Evolutionary conservation across 2,888 invertebrate genomes (phyloP).

Genomic region (Caenorhabditis afra): DNA sequence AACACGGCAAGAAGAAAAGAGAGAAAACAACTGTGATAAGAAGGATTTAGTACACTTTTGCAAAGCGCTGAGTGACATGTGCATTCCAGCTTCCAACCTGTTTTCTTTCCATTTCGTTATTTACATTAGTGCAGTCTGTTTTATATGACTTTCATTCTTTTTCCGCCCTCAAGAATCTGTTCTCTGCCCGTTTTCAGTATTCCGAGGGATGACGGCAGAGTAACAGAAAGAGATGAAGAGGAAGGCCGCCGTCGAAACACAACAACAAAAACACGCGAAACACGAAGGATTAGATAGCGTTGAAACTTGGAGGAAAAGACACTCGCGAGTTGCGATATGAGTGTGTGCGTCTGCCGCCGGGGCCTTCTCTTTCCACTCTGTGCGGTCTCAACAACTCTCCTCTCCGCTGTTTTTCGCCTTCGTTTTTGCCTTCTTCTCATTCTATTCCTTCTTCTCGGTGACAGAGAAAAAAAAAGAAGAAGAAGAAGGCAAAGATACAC

Average conservation of each 20-base stretch:
- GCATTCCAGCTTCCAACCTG: background rate
- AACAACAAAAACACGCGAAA: constrained; percentile 37
- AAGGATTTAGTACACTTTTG: background rate
- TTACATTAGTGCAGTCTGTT: background rate
- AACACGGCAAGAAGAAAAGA: background rate
- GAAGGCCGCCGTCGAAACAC: background rate
- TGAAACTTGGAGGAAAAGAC: constrained; percentile 20
- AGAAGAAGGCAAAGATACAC: too few relatives aligned
- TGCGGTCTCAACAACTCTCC: constrained; percentile 51
- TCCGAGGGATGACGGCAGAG: background rate
- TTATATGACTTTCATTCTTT: background rate
- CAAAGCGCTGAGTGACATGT: background rate
- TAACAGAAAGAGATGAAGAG: constrained; percentile 6
- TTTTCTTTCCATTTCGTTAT: background rate
- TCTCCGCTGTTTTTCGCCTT: constrained; percentile 34
- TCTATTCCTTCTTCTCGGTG: constrained; percentile 14
- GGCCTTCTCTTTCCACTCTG: constrained; percentile 41
- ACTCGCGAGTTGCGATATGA: constrained; percentile 38
- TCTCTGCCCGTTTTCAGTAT: constrained; percentile 27
- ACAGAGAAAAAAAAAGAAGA: constrained; percentile 20
- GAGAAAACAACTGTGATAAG: background rate
- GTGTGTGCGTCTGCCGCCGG: constrained; percentile 17
- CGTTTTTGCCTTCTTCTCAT: background rate
- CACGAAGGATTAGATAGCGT: constrained; percentile 1
- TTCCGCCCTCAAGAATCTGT: constrained; percentile 1